Percentiles rank a stretch among this genome's conserved stretches.
Conservation (phyloP, 64 coral and sea anemone genomes). For the Montipora cactus region DNA sequence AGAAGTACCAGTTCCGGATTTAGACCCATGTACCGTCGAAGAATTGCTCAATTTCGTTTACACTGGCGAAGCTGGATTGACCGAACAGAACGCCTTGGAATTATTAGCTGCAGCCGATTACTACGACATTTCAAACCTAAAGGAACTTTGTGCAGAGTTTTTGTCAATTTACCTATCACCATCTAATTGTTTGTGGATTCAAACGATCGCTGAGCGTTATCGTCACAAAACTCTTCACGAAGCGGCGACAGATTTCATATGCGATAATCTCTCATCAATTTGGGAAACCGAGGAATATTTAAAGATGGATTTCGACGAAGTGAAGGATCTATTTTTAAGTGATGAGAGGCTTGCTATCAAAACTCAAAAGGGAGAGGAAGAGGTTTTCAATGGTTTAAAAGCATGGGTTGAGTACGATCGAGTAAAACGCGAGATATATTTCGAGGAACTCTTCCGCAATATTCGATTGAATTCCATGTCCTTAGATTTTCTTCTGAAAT, state of each 20-base stretch:
- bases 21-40: not conserved
- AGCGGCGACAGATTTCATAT: conserved; percentile 22
- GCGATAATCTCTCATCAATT: conserved; percentile 6
- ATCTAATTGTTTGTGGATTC: conserved; percentile 20
- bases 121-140: conserved; percentile 9
- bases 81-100: not conserved
- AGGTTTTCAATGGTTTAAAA: conserved; percentile 22
- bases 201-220: conserved; percentile 13
- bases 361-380: conserved; percentile 38
- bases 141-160: conserved; percentile 41
- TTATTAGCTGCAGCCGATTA: not conserved
- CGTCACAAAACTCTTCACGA: not conserved
- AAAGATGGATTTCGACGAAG: not conserved
- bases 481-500: not conserved
- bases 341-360: conserved; percentile 10
- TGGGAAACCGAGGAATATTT: conserved; percentile 32
- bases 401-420: not conserved
- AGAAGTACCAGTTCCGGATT: not conserved
- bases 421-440: not conserved
- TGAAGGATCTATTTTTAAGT: conserved; percentile 3
- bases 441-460: conserved; percentile 23
- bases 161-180: conserved; percentile 6
- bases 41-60: conserved; percentile 36
- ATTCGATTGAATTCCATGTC: conserved; percentile 33
- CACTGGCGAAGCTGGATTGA: conserved; percentile 12